These are phyloP conservation scores for Tauraco erythrolophus DNA, from an alignment of 2,113 vertebrate species.

Conservation along the genomic window DNA sequence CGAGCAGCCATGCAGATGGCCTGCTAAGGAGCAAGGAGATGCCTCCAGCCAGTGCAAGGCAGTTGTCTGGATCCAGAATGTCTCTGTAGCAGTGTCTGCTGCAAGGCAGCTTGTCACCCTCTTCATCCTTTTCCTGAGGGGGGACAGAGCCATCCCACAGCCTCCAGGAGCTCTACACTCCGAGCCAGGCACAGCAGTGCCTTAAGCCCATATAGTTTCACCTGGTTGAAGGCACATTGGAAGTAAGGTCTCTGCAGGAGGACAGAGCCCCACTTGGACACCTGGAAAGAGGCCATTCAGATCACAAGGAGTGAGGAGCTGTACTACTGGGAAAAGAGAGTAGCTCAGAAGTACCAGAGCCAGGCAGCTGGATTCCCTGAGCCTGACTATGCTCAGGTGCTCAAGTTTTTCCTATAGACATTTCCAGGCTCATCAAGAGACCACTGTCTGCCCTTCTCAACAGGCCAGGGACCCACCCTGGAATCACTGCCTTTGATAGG, in stretches of 20 bases:
- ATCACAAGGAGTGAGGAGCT: neutral
- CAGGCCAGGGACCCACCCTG: neutral
- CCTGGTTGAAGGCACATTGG: neutral
- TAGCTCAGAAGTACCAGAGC: neutral
- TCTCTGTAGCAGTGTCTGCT: neutral
- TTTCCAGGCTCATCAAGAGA: neutral
- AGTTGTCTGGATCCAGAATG: neutral
- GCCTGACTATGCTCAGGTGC: neutral
- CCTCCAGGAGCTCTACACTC: neutral
- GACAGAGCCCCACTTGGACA: neutral
- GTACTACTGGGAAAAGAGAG: neutral
- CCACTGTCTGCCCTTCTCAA: neutral
- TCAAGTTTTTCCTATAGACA: neutral
- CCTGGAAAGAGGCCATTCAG: neutral
- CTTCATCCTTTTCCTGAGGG: neutral
- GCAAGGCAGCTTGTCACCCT: neutral
- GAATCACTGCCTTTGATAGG: neutral
- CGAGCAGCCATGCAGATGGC: accelerated
- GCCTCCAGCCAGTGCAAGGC: neutral
- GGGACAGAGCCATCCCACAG: neutral
- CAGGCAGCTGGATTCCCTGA: neutral
- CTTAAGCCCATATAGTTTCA: neutral
- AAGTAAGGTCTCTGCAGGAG: neutral
- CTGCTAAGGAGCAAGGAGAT: neutral
- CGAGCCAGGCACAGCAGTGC: neutral